Evolutionary conservation across 2,113 vertebrate genomes (phyloP).

Genomic region (Zonotrichia leucophrys): DNA sequence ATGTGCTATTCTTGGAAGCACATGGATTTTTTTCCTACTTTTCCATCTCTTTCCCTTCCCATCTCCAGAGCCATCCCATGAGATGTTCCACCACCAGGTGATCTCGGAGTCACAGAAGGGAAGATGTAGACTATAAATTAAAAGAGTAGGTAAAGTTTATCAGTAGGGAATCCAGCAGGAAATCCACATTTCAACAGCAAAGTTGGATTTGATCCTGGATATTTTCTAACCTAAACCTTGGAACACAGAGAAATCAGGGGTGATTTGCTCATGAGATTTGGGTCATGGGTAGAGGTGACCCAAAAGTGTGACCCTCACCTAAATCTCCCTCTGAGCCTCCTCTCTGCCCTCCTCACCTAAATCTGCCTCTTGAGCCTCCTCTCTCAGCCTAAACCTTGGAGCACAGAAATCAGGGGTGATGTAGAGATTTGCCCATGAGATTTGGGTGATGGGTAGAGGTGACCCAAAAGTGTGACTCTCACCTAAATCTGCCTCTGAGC

Average conservation of each 20-base stretch:
- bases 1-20: not conserved
- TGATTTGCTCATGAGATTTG: too few relatives aligned
- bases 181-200: not conserved
- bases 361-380: not conserved
- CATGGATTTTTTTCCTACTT: not conserved
- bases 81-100: not conserved
- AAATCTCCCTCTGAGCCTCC: not conserved
- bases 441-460: too few relatives aligned
- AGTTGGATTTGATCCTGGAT: not conserved
- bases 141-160: not conserved
- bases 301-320: accelerated
- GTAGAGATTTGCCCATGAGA: too few relatives aligned
- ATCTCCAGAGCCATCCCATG: not conserved
- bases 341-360: accelerated
- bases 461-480: too few relatives aligned
- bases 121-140: not conserved
- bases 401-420: too few relatives aligned
- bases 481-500: too few relatives aligned
- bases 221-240: not conserved
- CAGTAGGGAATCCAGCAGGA: not conserved
- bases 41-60: not conserved
- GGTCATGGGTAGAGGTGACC: not conserved
- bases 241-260: not conserved
- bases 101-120: not conserved
- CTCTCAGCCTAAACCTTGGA: too few relatives aligned